Base-by-base conservation (phyloP, 2,797 vertebrate genomes). In the Lophius americanus region DNA sequence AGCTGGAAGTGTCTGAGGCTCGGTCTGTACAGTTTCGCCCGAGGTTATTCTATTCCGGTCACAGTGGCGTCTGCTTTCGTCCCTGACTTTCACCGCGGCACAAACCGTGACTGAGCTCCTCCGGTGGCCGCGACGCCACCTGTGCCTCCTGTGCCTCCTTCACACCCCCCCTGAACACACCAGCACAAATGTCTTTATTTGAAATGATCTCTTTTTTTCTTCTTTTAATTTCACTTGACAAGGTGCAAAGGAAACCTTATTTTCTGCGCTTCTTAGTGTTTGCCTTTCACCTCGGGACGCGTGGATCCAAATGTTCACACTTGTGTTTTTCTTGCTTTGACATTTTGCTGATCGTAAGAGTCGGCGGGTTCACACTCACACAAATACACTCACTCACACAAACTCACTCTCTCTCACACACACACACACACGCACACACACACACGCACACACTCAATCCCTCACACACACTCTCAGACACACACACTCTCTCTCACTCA, bases 1-100 rank as follows among this genome's bases (percentile, higher is more conserved):
- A 96, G 96, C 12, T 98, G 97, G 90, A 96, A 84, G 78, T 99
- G 96, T 73, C 41, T 99, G 37, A 88, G 96, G 83, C 79, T 96
- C 0, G 96, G 98, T 9, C 89, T 99, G 42, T 95, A 98, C 79
- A 95, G 93, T 43, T 93, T 98, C 14, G 92, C 96, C 0, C 84
- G 93, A 0, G 94, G 94, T 47, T 98, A 98, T 70, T 92, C 94
- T 0, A 91, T 94, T 35, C 96, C 96, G 0, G 91, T 95, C 2
- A 89, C 92, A 0, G 87, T 94, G 5, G 85, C 94, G 1, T 77
- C 94, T 52, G 90, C 93, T 0, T 92, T 97, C 50, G 78, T 92
- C 2, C 92, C 95, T 0, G 90, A 92, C 43, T 92, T 90, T 72
- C 87, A 91, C 50, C 70, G 54, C 0, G 75, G 79, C 49, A 72